Evolutionary conservation across 2,797 vertebrate genomes (phyloP).

Genomic region (Sebastes flavidus): DNA sequence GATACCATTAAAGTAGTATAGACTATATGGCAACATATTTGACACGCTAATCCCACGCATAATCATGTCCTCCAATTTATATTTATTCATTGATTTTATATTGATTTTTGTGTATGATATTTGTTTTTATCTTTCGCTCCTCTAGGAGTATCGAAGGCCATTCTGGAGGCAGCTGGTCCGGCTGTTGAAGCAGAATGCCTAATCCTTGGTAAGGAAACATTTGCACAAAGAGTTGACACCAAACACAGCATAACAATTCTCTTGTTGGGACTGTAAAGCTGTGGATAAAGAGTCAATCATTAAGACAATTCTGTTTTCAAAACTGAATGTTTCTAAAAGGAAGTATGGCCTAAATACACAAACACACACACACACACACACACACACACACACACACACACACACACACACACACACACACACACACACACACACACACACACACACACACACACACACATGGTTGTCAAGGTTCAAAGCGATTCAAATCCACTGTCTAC

Average conservation of each 20-base stretch:
- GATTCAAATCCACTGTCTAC: neutral
- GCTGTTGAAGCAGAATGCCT: constrained; percentile 70
- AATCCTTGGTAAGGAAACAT: constrained; percentile 61
- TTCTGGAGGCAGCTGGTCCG: constrained; percentile 79
- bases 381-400: too few species aligned
- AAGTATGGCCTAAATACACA: neutral
- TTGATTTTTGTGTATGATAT: neutral
- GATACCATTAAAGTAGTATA: too few species aligned
- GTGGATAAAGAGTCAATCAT: neutral
- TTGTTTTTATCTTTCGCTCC: neutral
- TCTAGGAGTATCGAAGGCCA: constrained; percentile 82
- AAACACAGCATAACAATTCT: neutral
- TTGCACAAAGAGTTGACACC: neutral
- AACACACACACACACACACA: neutral
- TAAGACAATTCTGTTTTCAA: neutral
- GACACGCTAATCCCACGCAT: neutral
- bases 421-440: neutral
- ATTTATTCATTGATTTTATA: neutral
- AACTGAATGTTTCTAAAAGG: neutral
- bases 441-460: neutral
- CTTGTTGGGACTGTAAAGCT: neutral
- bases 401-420: too few species aligned
- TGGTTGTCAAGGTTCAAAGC: neutral
- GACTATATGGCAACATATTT: neutral
- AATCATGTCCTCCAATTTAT: neutral